A percentile compares a stretch with the other conserved stretches of the same genome.
Conservation (phyloP, 2,113 vertebrate genomes). For the Coryphaenoides rupestris region DNA sequence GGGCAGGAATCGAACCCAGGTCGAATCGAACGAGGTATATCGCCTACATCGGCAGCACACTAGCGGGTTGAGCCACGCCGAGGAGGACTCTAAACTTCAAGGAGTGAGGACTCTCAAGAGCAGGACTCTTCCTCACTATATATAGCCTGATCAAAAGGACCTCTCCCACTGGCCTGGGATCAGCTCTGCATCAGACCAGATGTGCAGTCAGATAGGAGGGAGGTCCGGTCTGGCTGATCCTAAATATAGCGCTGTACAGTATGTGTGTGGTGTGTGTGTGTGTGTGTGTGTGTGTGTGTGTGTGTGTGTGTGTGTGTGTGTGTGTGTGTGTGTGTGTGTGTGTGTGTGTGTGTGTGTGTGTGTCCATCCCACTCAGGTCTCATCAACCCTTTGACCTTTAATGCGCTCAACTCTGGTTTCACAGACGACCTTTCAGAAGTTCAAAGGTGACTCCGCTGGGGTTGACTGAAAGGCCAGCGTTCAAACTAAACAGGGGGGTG, state of each 20-base stretch:
- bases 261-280: constrained; percentile 13
- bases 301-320: constrained; percentile 7
- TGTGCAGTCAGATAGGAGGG: neutral
- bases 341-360: constrained; percentile 5
- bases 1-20: too few relatives aligned
- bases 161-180: neutral
- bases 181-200: neutral
- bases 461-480: constrained; percentile 21
- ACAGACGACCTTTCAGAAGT: constrained; percentile 75
- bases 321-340: constrained; percentile 3
- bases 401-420: constrained; percentile 74
- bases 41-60: too few relatives aligned
- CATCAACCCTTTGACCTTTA: constrained; percentile 75
- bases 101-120: constrained; percentile 62
- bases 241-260: constrained; percentile 40
- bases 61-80: too few relatives aligned
- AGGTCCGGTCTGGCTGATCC: neutral
- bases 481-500: too few relatives aligned
- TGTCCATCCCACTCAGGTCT: neutral
- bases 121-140: neutral
- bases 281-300: neutral
- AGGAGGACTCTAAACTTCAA: constrained; percentile 43
- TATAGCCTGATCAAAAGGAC: neutral
- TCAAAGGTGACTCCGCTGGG: constrained; percentile 46
- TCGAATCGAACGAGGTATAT: too few relatives aligned